Evolutionary conservation across 2,888 invertebrate genomes (phyloP).

Genomic region (Augochlorella aurata): DNA sequence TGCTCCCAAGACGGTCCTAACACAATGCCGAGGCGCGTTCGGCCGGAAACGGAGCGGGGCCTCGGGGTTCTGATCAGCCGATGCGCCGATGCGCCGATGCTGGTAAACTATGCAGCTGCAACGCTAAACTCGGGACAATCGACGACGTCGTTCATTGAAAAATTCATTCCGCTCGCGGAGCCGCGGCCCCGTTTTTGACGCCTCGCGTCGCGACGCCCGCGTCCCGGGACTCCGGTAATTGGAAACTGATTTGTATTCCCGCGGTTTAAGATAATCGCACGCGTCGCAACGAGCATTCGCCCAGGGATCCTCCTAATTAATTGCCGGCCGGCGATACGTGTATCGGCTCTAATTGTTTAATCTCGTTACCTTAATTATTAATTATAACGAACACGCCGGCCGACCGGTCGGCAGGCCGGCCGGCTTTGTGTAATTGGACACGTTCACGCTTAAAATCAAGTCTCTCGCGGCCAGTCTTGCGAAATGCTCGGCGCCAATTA

Average conservation of each 20-base stretch:
- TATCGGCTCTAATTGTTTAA: conserved; percentile 45
- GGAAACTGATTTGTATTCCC: conserved; percentile 51
- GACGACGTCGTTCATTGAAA: conserved; percentile 25
- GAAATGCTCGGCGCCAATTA: conserved; percentile 42
- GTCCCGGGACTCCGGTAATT: conserved; percentile 37
- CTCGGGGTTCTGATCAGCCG: no score
- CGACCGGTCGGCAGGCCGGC: neutral
- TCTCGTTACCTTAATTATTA: conserved; percentile 54
- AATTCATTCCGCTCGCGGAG: conserved; percentile 12
- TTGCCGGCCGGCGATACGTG: conserved; percentile 18
- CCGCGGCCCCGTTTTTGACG: neutral
- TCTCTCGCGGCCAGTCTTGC: conserved; percentile 19
- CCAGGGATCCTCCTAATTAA: conserved; percentile 48
- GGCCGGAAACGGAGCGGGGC: conserved; percentile 42
- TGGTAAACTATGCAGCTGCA: conserved; percentile 27
- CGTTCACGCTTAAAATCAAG: conserved; percentile 30
- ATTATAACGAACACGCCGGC: conserved; percentile 45
- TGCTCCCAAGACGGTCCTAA: conserved; percentile 68
- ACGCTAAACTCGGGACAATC: conserved; percentile 43
- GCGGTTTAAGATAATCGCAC: conserved; percentile 47
- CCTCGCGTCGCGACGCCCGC: conserved; percentile 10
- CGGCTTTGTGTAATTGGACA: conserved; percentile 51
- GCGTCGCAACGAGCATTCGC: conserved; percentile 34
- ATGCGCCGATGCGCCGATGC: neutral
- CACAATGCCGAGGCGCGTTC: conserved; percentile 57